Conservation (phyloP, 2,113 vertebrate species). For the Grallaria varia region DNA sequence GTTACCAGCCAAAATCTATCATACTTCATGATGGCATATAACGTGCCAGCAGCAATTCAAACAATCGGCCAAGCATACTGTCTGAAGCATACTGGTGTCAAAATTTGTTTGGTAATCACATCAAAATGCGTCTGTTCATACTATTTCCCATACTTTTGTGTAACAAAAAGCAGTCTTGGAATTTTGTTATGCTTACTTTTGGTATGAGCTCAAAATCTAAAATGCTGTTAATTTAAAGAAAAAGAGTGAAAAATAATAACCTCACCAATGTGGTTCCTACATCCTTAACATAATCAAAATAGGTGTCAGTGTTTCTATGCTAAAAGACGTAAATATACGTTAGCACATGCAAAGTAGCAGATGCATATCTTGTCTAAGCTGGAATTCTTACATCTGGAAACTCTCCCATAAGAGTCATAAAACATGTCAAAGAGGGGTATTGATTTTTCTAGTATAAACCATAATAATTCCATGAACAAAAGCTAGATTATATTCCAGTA, state of each 20-base stretch:
- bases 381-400: not conserved
- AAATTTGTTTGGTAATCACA: not conserved
- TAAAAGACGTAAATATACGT: not conserved
- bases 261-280: not conserved
- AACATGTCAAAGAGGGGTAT: not conserved
- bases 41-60: not conserved
- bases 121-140: not conserved
- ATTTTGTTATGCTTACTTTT: not conserved
- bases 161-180: not conserved
- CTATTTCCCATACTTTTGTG: not conserved
- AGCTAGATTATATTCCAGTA: not conserved
- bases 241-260: not conserved
- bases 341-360: not conserved
- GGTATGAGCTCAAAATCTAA: not conserved
- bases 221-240: not conserved
- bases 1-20: not conserved
- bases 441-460: not conserved
- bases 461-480: not conserved
- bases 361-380: not conserved
- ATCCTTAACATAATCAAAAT: not conserved
- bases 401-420: not conserved
- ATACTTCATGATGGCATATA: not conserved
- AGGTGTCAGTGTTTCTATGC: not conserved
- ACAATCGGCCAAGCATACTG: not conserved
- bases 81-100: not conserved